These are phyloP conservation scores for Oryzias dopingdopingensis DNA, from an alignment of 2,797 vertebrate genomes.

Conservation along the genomic window DNA sequence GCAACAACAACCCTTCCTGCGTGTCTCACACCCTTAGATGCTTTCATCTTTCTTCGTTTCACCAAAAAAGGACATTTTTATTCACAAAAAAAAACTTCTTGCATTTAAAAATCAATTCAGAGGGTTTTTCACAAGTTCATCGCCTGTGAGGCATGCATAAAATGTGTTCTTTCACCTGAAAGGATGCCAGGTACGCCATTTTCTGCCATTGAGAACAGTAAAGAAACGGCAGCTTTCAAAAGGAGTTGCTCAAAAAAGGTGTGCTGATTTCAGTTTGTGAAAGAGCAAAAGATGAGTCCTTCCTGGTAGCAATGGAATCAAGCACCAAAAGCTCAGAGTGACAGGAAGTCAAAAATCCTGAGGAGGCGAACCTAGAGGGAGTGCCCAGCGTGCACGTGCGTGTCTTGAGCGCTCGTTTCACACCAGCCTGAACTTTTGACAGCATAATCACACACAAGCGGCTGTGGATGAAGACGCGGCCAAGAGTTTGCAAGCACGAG, in stretches of 20 bases:
- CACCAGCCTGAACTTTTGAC: constrained; percentile 63
- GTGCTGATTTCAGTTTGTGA: constrained; percentile 32
- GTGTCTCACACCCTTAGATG: constrained; percentile 24
- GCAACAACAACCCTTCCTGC: constrained; percentile 69
- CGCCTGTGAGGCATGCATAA: constrained; percentile 59
- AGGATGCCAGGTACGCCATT: constrained; percentile 68
- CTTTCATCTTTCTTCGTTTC: constrained; percentile 40
- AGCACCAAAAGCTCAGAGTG: not conserved
- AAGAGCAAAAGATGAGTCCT: constrained; percentile 19
- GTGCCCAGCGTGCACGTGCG: not conserved
- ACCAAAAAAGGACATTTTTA: constrained; percentile 44
- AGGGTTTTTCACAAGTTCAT: constrained; percentile 64
- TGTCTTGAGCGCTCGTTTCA: constrained; percentile 16
- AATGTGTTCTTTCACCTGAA: constrained; percentile 65
- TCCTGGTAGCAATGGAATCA: not conserved
- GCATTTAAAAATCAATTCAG: constrained; percentile 62
- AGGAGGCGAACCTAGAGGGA: not conserved
- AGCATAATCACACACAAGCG: constrained; percentile 64
- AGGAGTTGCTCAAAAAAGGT: constrained; percentile 44
- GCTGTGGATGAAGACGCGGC: constrained; percentile 63
- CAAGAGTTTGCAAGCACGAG: constrained; percentile 50
- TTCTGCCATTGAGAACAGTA: constrained; percentile 55
- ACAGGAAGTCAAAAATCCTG: constrained; percentile 16
- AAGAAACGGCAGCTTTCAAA: constrained; percentile 53
- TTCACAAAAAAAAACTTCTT: constrained; percentile 15